Percentiles rank a stretch among this genome's conserved stretches.
phyloP scores from a whole-genome alignment of 2,888 invertebrate genomes.

The Oeneis ivallda region DNA sequence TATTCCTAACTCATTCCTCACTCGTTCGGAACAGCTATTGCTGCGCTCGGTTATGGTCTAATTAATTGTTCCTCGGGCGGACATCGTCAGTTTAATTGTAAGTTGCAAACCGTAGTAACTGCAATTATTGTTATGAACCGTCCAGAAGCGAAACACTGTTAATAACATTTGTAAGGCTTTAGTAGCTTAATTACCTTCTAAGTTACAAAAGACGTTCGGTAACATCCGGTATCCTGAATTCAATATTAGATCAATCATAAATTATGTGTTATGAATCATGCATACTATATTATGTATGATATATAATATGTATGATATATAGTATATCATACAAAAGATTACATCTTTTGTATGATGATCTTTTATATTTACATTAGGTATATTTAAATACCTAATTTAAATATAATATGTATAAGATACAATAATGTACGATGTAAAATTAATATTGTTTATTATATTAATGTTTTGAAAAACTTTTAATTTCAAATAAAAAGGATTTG shows the following conservation, averaged over 20 bases:
- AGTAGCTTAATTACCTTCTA: slow-evolving; percentile 23
- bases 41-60: slow-evolving; percentile 57
- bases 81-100: slow-evolving; percentile 67
- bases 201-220: slow-evolving; percentile 9
- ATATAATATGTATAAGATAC: too few relatives aligned
- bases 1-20: slow-evolving; percentile 54
- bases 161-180: slow-evolving; percentile 25
- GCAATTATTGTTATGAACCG: slow-evolving; percentile 19
- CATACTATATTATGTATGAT: too few relatives aligned
- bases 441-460: too few relatives aligned
- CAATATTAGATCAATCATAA: too few relatives aligned
- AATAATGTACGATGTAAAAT: too few relatives aligned
- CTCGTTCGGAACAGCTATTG: slow-evolving; percentile 55
- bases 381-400: too few relatives aligned
- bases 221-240: not conserved
- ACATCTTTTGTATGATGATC: too few relatives aligned
- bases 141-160: slow-evolving; percentile 26
- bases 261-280: too few relatives aligned
- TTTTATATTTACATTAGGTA: too few relatives aligned
- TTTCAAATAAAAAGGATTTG: too few relatives aligned
- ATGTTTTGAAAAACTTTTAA: not conserved
- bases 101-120: slow-evolving; percentile 47
- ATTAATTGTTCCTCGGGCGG: slow-evolving; percentile 64
- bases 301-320: too few relatives aligned
- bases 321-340: too few relatives aligned